These are phyloP conservation scores for Drosophila nigromelanica DNA, from an alignment of 1,140 invertebrate genomes.

Conservation along the genomic window DNA sequence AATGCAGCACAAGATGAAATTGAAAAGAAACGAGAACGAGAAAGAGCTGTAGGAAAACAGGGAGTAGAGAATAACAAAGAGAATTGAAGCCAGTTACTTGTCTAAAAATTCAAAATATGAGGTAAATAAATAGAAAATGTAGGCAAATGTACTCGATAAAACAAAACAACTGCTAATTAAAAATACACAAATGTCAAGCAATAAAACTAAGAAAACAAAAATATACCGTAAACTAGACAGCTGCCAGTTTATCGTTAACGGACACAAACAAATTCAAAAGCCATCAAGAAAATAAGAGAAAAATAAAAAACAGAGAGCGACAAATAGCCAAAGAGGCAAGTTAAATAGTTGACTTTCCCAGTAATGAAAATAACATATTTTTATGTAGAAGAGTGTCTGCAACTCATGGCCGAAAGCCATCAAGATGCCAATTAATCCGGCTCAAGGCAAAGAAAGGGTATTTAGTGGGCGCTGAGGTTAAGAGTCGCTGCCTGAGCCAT, in stretches of 20 bases:
- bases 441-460: conserved; percentile 29
- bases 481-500: conserved; percentile 30
- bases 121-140: too few relatives aligned
- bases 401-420: neutral
- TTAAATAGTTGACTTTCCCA: neutral
- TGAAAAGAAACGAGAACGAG: neutral
- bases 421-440: conserved; percentile 7
- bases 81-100: too few relatives aligned
- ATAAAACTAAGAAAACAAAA: too few relatives aligned
- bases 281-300: neutral
- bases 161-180: too few relatives aligned
- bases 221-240: too few relatives aligned
- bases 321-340: neutral
- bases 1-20: neutral
- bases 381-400: too few relatives aligned
- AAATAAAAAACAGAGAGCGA: neutral
- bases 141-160: too few relatives aligned
- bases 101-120: too few relatives aligned
- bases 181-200: too few relatives aligned
- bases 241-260: neutral
- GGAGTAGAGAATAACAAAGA: too few relatives aligned
- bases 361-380: neutral
- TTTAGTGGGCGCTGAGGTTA: conserved; percentile 29
- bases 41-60: too few relatives aligned
- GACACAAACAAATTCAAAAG: neutral